These are phyloP conservation scores for Sebastes kiyomatsui DNA, from an alignment of 2,797 vertebrate genomes.

Conservation along the genomic window DNA sequence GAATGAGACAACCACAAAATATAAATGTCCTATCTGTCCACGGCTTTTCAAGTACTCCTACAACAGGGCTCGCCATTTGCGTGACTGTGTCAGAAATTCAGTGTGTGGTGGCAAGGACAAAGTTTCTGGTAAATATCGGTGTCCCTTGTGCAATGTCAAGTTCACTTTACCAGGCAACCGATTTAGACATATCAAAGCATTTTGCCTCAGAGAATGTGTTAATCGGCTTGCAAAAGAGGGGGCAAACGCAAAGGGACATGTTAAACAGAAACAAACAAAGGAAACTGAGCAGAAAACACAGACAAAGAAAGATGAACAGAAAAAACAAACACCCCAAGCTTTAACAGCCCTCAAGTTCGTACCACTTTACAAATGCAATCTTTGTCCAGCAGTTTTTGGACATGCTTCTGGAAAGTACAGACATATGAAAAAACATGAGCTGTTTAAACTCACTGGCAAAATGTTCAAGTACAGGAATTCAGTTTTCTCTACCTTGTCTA, in stretches of 20 bases:
- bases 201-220: constrained; percentile 72
- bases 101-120: constrained; percentile 58
- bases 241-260: neutral
- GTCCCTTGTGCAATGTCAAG: constrained; percentile 76
- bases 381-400: constrained; percentile 78
- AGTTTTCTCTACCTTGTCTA: constrained; percentile 10
- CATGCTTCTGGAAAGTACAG: constrained; percentile 78
- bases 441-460: constrained; percentile 72
- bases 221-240: constrained; percentile 44
- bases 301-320: constrained; percentile 12
- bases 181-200: constrained; percentile 74
- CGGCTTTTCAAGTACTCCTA: constrained; percentile 78
- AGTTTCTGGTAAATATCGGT: constrained; percentile 66
- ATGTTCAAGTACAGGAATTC: constrained; percentile 61
- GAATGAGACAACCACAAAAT: constrained; percentile 27
- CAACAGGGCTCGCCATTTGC: constrained; percentile 81
- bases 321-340: neutral
- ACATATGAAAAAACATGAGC: constrained; percentile 81
- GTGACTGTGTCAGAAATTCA: constrained; percentile 73
- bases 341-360: neutral
- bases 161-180: constrained; percentile 74
- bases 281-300: constrained; percentile 12
- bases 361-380: constrained; percentile 68
- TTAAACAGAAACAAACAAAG: neutral
- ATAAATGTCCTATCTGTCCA: constrained; percentile 81